Conservation (phyloP, 2,113 vertebrate genomes). For the Alethe castanea region DNA sequence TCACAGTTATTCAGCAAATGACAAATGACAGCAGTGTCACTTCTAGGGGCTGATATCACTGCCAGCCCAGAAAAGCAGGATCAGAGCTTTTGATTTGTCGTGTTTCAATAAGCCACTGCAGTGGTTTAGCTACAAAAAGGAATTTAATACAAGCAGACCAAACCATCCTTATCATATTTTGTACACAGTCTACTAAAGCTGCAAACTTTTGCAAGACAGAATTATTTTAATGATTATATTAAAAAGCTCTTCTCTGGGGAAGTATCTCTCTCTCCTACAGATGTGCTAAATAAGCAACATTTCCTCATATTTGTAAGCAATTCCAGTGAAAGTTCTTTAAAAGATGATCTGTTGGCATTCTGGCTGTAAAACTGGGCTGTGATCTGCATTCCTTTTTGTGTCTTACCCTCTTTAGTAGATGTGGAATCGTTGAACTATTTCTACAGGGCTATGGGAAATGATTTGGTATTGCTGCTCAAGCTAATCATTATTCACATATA, state of each 20-base stretch:
- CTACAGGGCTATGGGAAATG: slow-evolving; percentile 11
- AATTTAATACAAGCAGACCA: background rate
- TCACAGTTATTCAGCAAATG: background rate
- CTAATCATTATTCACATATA: slow-evolving; percentile 21
- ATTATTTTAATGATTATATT: slow-evolving; percentile 14
- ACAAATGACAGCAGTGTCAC: background rate
- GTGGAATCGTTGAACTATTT: slow-evolving; percentile 7
- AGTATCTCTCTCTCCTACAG: background rate
- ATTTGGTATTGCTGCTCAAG: slow-evolving; percentile 26
- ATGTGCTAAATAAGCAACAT: slow-evolving; percentile 50
- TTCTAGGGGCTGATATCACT: background rate
- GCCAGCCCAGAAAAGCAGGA: background rate
- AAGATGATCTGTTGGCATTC: slow-evolving; percentile 34
- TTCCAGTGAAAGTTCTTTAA: slow-evolving; percentile 38
- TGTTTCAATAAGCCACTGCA: background rate
- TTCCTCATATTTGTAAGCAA: slow-evolving; percentile 33
- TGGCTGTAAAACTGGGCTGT: slow-evolving; percentile 42
- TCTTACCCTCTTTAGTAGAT: background rate
- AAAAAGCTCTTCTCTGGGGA: background rate
- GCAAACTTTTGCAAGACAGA: background rate
- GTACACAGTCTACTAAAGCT: background rate
- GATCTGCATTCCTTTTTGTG: slow-evolving; percentile 4
- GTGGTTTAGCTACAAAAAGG: background rate
- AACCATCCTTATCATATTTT: background rate
- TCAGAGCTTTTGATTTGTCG: background rate